These are phyloP conservation scores for Coboldia fuscipes DNA, from an alignment of 1,140 invertebrate species.

Conservation along the genomic window DNA sequence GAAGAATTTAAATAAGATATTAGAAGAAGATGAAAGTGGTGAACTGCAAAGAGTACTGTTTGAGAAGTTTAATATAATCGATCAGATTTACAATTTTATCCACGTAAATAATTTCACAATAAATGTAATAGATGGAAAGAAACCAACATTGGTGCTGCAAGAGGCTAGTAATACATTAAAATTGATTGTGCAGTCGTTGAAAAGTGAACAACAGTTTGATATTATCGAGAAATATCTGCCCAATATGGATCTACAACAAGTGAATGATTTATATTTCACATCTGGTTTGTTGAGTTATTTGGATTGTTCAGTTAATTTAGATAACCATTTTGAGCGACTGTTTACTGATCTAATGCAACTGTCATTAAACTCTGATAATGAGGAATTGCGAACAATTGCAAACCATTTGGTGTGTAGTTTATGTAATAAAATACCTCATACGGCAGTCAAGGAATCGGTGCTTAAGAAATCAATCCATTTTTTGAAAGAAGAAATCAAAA, in stretches of 20 bases:
- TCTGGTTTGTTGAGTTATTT: constrained; percentile 14
- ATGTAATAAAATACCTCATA: constrained; percentile 15
- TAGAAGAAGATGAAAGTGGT: background rate
- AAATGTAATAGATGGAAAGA: too few relatives aligned
- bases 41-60: background rate
- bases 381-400: constrained; percentile 10
- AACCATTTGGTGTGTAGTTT: constrained; percentile 17
- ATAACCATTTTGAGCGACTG: constrained; percentile 16
- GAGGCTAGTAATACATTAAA: too few relatives aligned
- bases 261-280: constrained; percentile 13
- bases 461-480: constrained; percentile 8
- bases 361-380: constrained; percentile 10
- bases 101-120: too few relatives aligned
- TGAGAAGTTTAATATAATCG: background rate
- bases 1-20: too few relatives aligned
- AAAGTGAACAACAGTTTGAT: constrained; percentile 14
- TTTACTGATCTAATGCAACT: constrained; percentile 13
- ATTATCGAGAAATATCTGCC: constrained; percentile 15
- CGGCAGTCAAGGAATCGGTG: constrained; percentile 7
- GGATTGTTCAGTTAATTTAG: constrained; percentile 13
- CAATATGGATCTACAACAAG: constrained; percentile 9
- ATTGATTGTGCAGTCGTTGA: constrained; percentile 11
- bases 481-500: constrained; percentile 11
- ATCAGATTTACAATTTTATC: background rate
- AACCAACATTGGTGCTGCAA: too few relatives aligned